Percentiles rank a stretch among this genome's conserved stretches.
phyloP scores from a whole-genome alignment of 2,113 vertebrate species.

The Nanorana parkeri region DNA sequence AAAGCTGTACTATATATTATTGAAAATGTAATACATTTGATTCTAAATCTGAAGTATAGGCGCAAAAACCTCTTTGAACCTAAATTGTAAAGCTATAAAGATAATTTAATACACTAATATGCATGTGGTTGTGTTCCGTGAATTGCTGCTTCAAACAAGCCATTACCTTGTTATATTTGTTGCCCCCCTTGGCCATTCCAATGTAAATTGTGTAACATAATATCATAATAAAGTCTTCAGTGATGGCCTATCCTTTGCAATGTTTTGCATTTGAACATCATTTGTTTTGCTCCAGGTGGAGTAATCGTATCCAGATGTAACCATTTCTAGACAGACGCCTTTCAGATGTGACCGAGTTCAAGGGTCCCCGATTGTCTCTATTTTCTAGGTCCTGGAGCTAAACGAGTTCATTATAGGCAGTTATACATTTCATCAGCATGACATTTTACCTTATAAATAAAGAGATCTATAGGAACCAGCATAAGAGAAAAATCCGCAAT shows the following conservation, averaged over 20 bases:
- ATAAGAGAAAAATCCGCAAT: not conserved
- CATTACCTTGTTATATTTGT: conserved; percentile 23
- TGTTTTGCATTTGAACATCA: conserved; percentile 5
- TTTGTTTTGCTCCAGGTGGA: conserved; percentile 33
- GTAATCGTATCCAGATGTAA: conserved; percentile 31
- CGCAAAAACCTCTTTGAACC: not conserved
- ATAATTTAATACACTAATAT: conserved; percentile 10
- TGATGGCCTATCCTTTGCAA: not conserved
- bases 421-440: not conserved
- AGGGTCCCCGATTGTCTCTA: conserved; percentile 20
- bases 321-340: not conserved
- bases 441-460: conserved; percentile 2
- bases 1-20: too few species aligned
- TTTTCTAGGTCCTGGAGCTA: conserved; percentile 6
- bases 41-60: too few species aligned
- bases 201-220: conserved; percentile 47
- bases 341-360: conserved; percentile 20
- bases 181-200: conserved; percentile 9
- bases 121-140: not conserved
- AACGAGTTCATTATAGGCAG: not conserved
- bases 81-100: not conserved
- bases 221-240: conserved; percentile 23
- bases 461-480: not conserved
- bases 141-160: not conserved
- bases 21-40: too few species aligned